phyloP scores from a whole-genome alignment of 1,140 invertebrate species.

The Lutraria rhynchaena region DNA sequence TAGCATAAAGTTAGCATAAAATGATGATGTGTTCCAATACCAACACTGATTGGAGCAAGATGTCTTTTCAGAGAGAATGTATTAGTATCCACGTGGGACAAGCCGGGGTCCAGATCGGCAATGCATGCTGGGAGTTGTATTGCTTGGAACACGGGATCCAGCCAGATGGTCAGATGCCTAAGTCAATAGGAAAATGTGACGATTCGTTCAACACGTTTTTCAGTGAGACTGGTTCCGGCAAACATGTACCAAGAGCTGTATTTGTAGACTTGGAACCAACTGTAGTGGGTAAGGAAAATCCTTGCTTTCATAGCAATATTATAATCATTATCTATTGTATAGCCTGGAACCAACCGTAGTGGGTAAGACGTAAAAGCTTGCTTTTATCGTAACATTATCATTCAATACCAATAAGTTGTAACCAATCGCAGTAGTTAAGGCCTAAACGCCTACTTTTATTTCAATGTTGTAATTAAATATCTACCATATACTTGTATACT shows the following conservation, averaged over 20 bases:
- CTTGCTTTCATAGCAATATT: not conserved
- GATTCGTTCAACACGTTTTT: constrained; percentile 96
- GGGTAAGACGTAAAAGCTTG: not conserved
- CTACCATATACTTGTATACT: not conserved
- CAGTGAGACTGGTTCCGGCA: constrained; percentile 90
- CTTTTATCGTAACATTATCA: not conserved
- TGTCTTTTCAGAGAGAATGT: constrained; percentile 85
- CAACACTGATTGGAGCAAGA: not conserved
- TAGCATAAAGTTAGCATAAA: no score
- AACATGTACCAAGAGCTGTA: constrained; percentile 90
- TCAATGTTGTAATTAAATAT: not conserved
- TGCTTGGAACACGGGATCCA: constrained; percentile 95
- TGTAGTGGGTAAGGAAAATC: constrained; percentile 84
- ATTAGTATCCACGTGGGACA: constrained; percentile 94
- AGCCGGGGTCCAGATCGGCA: constrained; percentile 91
- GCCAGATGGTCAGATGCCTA: constrained; percentile 88
- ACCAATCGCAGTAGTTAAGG: not conserved
- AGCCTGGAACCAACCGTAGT: not conserved
- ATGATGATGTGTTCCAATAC: not conserved
- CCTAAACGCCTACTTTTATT: not conserved
- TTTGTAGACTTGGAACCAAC: constrained; percentile 93
- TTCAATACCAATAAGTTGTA: not conserved
- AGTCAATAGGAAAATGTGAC: constrained; percentile 85
- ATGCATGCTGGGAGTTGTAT: constrained; percentile 88
- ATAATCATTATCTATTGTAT: not conserved